A percentile compares a stretch with the other conserved stretches of the same genome.
Conservation (phyloP, 92 coral and sea anemone species). For the Meandrina meandrites region DNA sequence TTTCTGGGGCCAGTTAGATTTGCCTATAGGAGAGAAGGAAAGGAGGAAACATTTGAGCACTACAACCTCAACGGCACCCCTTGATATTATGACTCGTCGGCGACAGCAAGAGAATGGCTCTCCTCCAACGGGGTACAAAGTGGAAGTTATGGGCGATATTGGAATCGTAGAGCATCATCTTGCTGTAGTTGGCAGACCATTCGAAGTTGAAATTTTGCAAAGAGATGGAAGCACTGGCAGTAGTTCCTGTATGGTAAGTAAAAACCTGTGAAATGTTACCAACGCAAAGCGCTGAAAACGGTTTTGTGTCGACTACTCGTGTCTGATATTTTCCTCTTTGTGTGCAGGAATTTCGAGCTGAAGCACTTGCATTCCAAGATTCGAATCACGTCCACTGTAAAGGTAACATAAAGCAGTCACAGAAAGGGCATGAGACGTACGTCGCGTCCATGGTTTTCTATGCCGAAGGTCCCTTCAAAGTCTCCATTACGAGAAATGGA, state of each 20-base stretch:
- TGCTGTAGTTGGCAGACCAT: conserved; percentile 62
- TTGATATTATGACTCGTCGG: neutral
- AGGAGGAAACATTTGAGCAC: neutral
- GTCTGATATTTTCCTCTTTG: neutral
- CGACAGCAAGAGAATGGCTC: neutral
- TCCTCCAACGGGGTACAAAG: conserved; percentile 21
- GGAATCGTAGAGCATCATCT: conserved; percentile 10
- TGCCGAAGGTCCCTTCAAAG: conserved; percentile 52
- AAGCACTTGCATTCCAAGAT: conserved; percentile 29
- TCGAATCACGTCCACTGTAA: conserved; percentile 30
- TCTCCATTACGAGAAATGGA: conserved; percentile 52
- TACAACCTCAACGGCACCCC: neutral
- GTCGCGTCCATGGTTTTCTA: conserved; percentile 50
- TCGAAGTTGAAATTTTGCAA: conserved; percentile 36
- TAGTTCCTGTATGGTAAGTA: conserved; percentile 16
- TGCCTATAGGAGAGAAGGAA: conserved; percentile 53
- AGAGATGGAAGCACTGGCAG: conserved; percentile 25
- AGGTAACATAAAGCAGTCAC: conserved; percentile 41
- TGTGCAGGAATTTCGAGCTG: conserved; percentile 69
- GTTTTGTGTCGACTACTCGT: neutral
- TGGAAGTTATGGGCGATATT: conserved; percentile 28
- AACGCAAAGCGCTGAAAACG: neutral
- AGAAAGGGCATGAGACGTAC: neutral
- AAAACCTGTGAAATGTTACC: neutral
- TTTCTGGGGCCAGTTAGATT: conserved; percentile 80